Evolutionary conservation across 2,113 vertebrate species (phyloP).

Genomic region (Excalfactoria chinensis): DNA sequence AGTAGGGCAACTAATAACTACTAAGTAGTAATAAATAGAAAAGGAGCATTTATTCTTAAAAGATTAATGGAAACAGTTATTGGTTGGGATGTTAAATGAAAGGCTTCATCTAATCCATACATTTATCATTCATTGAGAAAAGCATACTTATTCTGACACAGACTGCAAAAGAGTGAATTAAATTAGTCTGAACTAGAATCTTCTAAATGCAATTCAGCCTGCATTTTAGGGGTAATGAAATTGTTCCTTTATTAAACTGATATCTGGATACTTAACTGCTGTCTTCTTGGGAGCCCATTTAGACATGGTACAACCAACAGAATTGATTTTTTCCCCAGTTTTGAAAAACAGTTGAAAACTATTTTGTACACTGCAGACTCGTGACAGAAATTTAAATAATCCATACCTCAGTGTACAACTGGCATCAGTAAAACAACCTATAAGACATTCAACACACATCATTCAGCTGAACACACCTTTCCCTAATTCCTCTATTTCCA

Average conservation of each 20-base stretch:
- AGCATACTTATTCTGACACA: neutral
- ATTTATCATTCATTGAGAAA: conserved; percentile 34
- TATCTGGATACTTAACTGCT: neutral
- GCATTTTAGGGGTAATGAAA: neutral
- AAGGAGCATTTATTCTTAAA: neutral
- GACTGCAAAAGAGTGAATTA: conserved; percentile 4
- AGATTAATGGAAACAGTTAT: conserved; percentile 35
- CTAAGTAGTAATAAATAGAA: conserved; percentile 24
- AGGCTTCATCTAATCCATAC: neutral
- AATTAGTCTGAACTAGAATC: conserved; percentile 5
- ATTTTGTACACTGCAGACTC: neutral
- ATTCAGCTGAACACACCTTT: neutral
- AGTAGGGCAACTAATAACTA: neutral
- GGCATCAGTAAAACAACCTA: neutral
- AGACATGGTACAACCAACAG: neutral
- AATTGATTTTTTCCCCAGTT: neutral
- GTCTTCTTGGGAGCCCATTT: neutral
- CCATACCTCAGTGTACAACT: neutral
- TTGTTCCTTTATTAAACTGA: neutral
- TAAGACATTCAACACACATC: neutral
- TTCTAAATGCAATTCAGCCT: conserved; percentile 2
- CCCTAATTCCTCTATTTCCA: neutral
- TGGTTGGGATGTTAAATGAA: conserved; percentile 12
- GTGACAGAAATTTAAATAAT: neutral
- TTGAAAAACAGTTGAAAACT: neutral